Evolutionary conservation across 2,113 vertebrate species (phyloP), one percentile per base, ranked within the genome.

Genomic region (Trichomycterus rosablanca): DNA sequence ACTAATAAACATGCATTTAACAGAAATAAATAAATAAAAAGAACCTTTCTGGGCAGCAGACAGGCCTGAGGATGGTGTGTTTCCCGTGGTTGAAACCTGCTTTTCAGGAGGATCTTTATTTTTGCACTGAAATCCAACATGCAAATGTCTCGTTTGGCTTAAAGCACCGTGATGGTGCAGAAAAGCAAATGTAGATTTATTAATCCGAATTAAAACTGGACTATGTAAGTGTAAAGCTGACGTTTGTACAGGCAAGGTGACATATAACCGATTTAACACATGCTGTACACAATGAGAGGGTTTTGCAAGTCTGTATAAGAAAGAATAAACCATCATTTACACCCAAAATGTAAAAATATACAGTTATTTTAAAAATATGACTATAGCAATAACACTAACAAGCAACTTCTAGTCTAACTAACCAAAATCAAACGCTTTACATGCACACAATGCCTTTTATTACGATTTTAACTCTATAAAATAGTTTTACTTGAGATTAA

Each of bases 11-110:
- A 14, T n/a, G 19, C 11, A 32, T n/a, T 23, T 3, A 11, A 39
- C 22, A 20, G 11, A 12, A 3, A 12, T 5, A 15, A 19, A 4
- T 35, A 35, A 23, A 32, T 4, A 34, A 5, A 12, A 79, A 3
- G 2, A 76, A 96, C 94, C 92, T 92, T 86, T 96, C 30, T 87
- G 88, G 14, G 88, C 63, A 1, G 87, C 59, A 1, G 91, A 87
- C 4, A 82, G 3, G n/a, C 74, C 52, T 0, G 87, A 35, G 1
- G 77, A 80, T 0, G 61, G 55, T 16, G 62, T 71, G 6, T 57
- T 72, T 52, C 70, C 78, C 30, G 70, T 87, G 1, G 91, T 67
- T 0, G 92, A 76, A 44, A 81, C 76, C 0, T 74, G 70, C 1
- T 78, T 76, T 5, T 78, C 74, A 7, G 61, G 76, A 8, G 14